Evolutionary conservation across 2,888 invertebrate species (phyloP).

Genomic region (Patella depressa): DNA sequence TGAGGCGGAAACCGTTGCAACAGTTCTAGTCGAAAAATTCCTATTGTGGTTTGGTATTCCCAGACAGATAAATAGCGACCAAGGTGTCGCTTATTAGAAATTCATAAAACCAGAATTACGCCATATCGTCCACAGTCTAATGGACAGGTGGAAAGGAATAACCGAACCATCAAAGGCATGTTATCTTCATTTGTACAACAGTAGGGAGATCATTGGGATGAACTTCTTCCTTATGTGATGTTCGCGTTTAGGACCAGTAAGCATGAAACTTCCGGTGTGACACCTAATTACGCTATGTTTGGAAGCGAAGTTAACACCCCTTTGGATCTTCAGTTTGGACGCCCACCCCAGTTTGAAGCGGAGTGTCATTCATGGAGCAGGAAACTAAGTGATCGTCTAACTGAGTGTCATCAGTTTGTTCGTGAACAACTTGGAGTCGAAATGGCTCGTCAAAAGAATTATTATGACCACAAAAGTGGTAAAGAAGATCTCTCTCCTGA

Average conservation of each 20-base stretch:
- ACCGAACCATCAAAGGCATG: not conserved
- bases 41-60: conserved; percentile 6
- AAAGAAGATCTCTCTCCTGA: not conserved
- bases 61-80: not conserved
- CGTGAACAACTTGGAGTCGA: not conserved
- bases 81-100: not conserved
- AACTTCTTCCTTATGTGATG: not conserved
- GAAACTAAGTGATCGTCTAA: not conserved
- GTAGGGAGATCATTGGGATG: not conserved
- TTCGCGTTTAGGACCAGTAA: not conserved
- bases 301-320: not conserved
- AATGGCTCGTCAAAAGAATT: not conserved
- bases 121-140: not conserved
- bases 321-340: not conserved
- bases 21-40: conserved; percentile 27
- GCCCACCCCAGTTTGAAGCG: not conserved
- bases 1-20: conserved; percentile 36
- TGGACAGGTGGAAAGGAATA: conserved; percentile 1
- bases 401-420: not conserved
- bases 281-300: conserved; percentile 4
- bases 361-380: not conserved
- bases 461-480: not conserved
- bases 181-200: conserved; percentile 3
- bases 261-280: not conserved
- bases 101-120: not conserved